Conservation (phyloP, 2,888 invertebrate species). For the Drosophila paramelanica region DNA sequence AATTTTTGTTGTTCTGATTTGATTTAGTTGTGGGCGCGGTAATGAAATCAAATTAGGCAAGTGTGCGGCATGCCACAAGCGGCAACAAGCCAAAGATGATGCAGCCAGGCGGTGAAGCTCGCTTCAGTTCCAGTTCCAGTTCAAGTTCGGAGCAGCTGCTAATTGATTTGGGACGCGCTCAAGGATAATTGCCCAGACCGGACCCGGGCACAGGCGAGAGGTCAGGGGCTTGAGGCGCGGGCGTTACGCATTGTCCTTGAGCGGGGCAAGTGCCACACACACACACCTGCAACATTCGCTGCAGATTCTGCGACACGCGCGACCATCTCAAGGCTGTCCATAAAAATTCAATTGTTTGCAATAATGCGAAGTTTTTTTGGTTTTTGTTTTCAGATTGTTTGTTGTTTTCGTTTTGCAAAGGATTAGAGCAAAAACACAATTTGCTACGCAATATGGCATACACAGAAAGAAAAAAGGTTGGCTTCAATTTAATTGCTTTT, state of each 20-base stretch:
- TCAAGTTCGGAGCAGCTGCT: slow-evolving; percentile 36
- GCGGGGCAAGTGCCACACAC: slow-evolving; percentile 8
- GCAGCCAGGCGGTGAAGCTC: not conserved
- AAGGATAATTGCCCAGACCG: slow-evolving; percentile 64
- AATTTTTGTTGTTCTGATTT: not conserved
- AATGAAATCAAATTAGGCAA: slow-evolving; percentile 85
- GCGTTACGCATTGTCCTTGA: slow-evolving; percentile 36
- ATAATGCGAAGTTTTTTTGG: slow-evolving; percentile 48
- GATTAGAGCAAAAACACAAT: slow-evolving; percentile 55
- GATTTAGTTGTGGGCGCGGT: slow-evolving; percentile 83
- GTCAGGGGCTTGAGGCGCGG: no score
- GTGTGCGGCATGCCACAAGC: slow-evolving; percentile 66
- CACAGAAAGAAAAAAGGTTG: slow-evolving; percentile 4
- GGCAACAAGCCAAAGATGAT: not conserved
- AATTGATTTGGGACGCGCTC: slow-evolving; percentile 69
- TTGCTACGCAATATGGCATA: slow-evolving; percentile 59
- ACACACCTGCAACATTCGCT: slow-evolving; percentile 49
- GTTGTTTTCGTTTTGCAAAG: slow-evolving; percentile 37
- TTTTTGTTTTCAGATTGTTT: slow-evolving; percentile 13
- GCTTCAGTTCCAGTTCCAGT: slow-evolving; percentile 10
- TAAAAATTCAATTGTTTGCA: slow-evolving; percentile 72
- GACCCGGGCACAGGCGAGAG: no score
- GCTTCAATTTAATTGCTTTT: no score
- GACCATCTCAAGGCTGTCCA: slow-evolving; percentile 54
- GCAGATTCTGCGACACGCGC: slow-evolving; percentile 55